Base-by-base conservation (phyloP, 2,113 vertebrate species). In the Sebastes fasciatus region DNA sequence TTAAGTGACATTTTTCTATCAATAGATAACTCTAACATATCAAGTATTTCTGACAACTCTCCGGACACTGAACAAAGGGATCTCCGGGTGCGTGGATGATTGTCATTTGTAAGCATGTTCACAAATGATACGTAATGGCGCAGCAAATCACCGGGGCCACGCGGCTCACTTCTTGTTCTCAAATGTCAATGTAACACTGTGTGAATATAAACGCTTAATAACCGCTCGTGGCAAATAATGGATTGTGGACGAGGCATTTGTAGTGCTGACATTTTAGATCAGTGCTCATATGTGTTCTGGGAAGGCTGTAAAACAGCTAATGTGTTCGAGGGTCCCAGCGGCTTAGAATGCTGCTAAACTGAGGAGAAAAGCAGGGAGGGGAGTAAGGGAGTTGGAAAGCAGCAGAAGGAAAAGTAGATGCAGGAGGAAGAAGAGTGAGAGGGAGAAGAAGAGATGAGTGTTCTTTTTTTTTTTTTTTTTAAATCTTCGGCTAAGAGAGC, bases 231-330 rank as follows among this genome's bases (percentile, higher is more conserved):
- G 83, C 83, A 88, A 89, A 93, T 91, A 94, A 93, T 93, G 87
- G 91, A 84, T 87, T 86, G 86, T 86, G 91, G 89, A 92, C 80
- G 85, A 92, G 91, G 86, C 89, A 93, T 95, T 93, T 95, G 92
- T 88, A 87, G 91, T 77, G 89, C 88, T 95, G 93, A 94, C 92
- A 95, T 95, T 94, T 95, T 88, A 93, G 87, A 95, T 95, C 91
- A 91, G 89, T 72, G 86, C 89, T 89, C 88, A 85, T 93, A 93
- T 93, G 89, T 92, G 92, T 92, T 91, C 79, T 77, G 92, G 84
- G 80, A 85, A 91, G 92, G 86, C 85, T 86, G 89, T 92, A 88
- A 89, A 94, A 94, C 61, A 85, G 82, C 88, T 90, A 94, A 95
- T 94, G 92, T 86, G 83, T 90, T 49, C 60, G 77, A 88, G 77